A percentile compares a stretch with the other conserved stretches of the same genome.
Conservation (phyloP, 2,113 vertebrate species). For the Protobothrops flavoviridis region DNA sequence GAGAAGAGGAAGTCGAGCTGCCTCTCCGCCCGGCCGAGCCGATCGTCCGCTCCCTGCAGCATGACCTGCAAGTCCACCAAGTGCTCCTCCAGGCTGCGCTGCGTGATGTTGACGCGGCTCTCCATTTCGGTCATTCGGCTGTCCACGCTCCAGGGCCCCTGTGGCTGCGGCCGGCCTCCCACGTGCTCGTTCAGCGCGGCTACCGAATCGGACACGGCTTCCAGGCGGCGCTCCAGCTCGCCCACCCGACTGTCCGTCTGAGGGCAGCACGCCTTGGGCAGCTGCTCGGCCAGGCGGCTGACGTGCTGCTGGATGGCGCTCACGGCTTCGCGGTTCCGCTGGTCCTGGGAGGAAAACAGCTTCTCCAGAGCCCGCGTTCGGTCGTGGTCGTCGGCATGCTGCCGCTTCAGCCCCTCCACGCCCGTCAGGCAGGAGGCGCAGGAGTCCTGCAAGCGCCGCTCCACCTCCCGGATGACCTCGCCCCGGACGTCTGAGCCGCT, state of each 20-base stretch:
- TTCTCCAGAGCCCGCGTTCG: constrained; percentile 82
- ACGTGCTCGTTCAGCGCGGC: constrained; percentile 68
- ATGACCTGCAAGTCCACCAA: constrained; percentile 36
- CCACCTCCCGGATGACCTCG: constrained; percentile 78
- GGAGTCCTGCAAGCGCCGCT: constrained; percentile 77
- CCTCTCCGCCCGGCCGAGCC: constrained; percentile 67
- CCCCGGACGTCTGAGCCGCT: constrained; percentile 48
- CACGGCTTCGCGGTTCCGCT: constrained; percentile 74
- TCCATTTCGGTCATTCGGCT: constrained; percentile 79
- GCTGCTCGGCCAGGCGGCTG: constrained; percentile 53
- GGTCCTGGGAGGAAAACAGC: constrained; percentile 77
- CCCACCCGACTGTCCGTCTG: constrained; percentile 66
- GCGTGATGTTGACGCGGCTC: constrained; percentile 77
- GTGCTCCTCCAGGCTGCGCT: constrained; percentile 74
- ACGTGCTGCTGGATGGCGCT: constrained; percentile 68
- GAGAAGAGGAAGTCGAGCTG: constrained; percentile 51
- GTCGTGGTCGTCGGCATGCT: constrained; percentile 82
- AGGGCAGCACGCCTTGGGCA: constrained; percentile 68
- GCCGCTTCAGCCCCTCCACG: constrained; percentile 77
- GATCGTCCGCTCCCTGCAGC: constrained; percentile 45
- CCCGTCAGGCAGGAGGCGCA: constrained; percentile 80
- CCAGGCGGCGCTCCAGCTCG: constrained; percentile 71
- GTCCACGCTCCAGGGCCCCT: constrained; percentile 67
- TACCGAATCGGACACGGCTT: constrained; percentile 67
- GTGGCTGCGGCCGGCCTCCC: background rate